phyloP scores from a whole-genome alignment of 2,113 vertebrate genomes.

The Syngnathus typhle region DNA sequence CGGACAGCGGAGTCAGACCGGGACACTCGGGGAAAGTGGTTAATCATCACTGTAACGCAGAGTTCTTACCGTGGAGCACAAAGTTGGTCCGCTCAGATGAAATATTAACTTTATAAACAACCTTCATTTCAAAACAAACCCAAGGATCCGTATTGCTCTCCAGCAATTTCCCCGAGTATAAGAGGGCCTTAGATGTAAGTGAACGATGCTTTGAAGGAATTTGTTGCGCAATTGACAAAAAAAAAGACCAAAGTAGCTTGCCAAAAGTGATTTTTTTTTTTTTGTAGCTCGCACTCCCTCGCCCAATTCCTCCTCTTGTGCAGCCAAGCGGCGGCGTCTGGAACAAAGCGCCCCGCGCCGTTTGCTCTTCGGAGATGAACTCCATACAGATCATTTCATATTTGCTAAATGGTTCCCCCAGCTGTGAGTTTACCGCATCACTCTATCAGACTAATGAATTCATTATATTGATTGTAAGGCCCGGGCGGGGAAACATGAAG shows the following conservation, averaged over 20 bases:
- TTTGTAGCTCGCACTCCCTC: neutral
- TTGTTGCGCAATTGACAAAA: neutral
- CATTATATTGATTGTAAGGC: slow-evolving; percentile 60
- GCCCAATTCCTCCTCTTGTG: neutral
- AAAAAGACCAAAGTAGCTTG: neutral
- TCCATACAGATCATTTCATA: slow-evolving; percentile 49
- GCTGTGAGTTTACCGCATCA: slow-evolving; percentile 44
- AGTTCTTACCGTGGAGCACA: neutral
- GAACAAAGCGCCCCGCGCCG: slow-evolving; percentile 23
- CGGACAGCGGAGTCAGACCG: slow-evolving; percentile 15
- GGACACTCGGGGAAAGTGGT: slow-evolving; percentile 23
- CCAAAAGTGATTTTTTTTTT: neutral
- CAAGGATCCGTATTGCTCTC: too few species aligned
- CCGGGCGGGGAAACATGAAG: slow-evolving; percentile 52
- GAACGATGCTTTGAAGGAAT: neutral
- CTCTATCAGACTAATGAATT: slow-evolving; percentile 61
- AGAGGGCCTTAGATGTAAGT: neutral
- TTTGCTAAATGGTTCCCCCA: slow-evolving; percentile 54
- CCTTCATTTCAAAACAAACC: neutral
- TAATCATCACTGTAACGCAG: slow-evolving; percentile 17
- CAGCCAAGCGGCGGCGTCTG: slow-evolving; percentile 15
- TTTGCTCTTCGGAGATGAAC: slow-evolving; percentile 52
- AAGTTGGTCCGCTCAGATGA: neutral
- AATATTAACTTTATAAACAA: neutral
- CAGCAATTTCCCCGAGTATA: too few species aligned